Evolutionary conservation across 2,797 vertebrate genomes (phyloP).

Genomic region (Carduelis carduelis): DNA sequence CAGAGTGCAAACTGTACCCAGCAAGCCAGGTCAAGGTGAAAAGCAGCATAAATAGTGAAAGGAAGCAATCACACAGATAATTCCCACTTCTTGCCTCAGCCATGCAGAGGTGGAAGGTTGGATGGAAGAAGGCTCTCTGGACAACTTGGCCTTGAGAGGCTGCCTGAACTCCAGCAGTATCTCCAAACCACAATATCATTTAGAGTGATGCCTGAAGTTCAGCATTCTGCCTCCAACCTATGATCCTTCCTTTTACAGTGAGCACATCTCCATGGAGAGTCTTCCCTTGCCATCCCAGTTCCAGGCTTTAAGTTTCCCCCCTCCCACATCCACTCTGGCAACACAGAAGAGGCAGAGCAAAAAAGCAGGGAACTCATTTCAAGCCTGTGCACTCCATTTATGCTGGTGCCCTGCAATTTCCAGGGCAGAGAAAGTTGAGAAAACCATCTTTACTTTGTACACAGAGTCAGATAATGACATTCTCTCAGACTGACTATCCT

Average conservation of each 20-base stretch:
- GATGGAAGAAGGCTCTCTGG: background rate
- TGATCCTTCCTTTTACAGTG: background rate
- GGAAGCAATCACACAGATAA: background rate
- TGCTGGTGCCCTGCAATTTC: background rate
- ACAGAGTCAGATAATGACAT: background rate
- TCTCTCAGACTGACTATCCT: background rate
- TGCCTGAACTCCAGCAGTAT: background rate
- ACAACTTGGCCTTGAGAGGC: background rate
- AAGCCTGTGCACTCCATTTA: background rate
- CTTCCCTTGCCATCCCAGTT: background rate
- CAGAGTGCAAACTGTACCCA: background rate
- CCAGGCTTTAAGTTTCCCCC: background rate
- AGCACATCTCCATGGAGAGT: background rate
- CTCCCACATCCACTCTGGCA: background rate
- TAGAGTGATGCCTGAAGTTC: background rate
- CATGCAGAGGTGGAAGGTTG: background rate
- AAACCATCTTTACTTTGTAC: background rate
- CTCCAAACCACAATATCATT: fast-evolving
- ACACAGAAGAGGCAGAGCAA: background rate
- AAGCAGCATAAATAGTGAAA: background rate
- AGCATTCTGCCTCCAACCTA: background rate
- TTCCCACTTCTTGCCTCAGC: background rate
- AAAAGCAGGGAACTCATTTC: background rate
- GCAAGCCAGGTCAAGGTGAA: background rate
- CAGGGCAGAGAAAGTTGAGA: background rate